phyloP scores from a whole-genome alignment of 2,797 vertebrate genomes.

The Novumbra hubbsi region DNA sequence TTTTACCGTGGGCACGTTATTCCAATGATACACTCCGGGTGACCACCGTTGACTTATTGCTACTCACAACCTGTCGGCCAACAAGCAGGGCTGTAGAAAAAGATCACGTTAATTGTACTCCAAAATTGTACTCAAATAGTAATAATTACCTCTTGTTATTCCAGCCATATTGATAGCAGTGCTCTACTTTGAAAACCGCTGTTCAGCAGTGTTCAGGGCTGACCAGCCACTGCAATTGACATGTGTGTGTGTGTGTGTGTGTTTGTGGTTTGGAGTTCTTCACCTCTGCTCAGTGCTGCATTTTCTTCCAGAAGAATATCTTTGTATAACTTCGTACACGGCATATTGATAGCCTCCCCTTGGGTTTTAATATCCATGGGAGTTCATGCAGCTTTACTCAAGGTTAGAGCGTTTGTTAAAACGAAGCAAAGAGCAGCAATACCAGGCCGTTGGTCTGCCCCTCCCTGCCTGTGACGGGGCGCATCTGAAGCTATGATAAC shows the following conservation, averaged over 20 bases:
- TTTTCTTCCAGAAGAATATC: not conserved
- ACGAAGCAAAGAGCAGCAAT: not conserved
- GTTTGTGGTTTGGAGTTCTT: not conserved
- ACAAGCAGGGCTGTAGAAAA: conserved; percentile 6
- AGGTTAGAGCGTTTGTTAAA: not conserved
- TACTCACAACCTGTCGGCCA: not conserved
- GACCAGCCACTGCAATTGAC: conserved; percentile 5
- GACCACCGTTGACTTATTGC: not conserved
- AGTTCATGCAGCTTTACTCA: not conserved
- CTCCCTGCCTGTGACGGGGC: no score
- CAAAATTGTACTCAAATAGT: not conserved
- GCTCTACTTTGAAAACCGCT: not conserved
- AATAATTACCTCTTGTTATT: conserved; percentile 2
- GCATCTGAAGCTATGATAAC: no score
- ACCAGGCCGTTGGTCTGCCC: not conserved
- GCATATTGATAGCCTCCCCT: not conserved
- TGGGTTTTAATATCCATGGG: not conserved
- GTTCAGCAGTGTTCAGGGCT: not conserved
- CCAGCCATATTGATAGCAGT: not conserved
- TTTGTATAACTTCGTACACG: not conserved
- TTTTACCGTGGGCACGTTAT: not conserved
- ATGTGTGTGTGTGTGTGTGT: no score
- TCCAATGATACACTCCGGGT: not conserved
- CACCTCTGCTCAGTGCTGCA: not conserved
- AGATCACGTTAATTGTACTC: not conserved